A percentile compares a stretch with the other conserved stretches of the same genome.
Conservation (phyloP, 2,113 vertebrate genomes). For the Lipophrys pholis region DNA sequence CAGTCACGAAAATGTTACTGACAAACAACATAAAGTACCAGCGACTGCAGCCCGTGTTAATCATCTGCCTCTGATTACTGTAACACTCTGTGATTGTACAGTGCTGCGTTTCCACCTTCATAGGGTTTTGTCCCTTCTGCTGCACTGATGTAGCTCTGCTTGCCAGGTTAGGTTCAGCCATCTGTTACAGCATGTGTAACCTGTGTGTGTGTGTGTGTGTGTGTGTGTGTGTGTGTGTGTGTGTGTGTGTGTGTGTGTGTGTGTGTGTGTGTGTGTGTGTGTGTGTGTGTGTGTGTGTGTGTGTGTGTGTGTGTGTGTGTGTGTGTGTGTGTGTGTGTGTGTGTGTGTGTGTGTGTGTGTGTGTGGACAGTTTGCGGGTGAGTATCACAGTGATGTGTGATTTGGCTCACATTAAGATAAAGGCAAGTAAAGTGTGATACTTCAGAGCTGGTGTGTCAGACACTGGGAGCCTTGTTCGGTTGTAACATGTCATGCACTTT, state of each 20-base stretch:
- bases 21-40: neutral
- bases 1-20: conserved; percentile 17
- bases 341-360: conserved; percentile 34
- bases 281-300: conserved; percentile 31
- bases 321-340: conserved; percentile 2
- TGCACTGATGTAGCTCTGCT: conserved; percentile 31
- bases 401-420: conserved; percentile 33
- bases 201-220: conserved; percentile 36
- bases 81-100: conserved; percentile 34
- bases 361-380: conserved; percentile 31
- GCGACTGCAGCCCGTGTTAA: neutral
- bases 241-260: conserved; percentile 32
- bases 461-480: conserved; percentile 33
- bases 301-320: conserved; percentile 32
- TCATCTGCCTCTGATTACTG: conserved; percentile 22
- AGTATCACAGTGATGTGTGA: conserved; percentile 51
- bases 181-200: conserved; percentile 52
- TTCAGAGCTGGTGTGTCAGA: conserved; percentile 17
- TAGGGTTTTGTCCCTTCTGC: conserved; percentile 44
- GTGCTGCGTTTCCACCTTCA: conserved; percentile 36
- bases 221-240: conserved; percentile 22
- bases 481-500: conserved; percentile 37
- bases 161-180: conserved; percentile 60
- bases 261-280: conserved; percentile 5
- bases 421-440: conserved; percentile 27